Evolutionary conservation across 1,140 invertebrate genomes (phyloP), one percentile per base, ranked within the genome.

Genomic region (Zaprionus camerounensis): DNA sequence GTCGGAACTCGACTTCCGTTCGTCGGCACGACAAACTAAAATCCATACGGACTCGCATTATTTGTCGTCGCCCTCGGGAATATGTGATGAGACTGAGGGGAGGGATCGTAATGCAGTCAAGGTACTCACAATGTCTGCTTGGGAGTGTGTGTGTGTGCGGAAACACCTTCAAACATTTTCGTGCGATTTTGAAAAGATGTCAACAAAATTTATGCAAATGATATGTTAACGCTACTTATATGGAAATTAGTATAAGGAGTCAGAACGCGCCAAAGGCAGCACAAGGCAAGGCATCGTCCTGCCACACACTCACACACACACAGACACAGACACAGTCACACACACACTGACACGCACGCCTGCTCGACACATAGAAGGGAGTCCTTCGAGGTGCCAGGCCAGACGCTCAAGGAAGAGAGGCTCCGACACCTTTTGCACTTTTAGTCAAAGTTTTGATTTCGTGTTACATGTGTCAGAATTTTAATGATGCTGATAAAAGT

Each of bases 161-260:
- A 73, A 76, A 76, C 82, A 88, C 85, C 85, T 90, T 85, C 80
- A 88, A 88, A 88, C 85, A 88, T 90, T 88, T 88, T 88, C 85
- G 85, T 88, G 85, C 83, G 85, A 88, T 88, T 88, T 88, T 90
- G 85, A 88, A 88, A 88, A 88, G 85, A 88, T 88, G 85, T 90
- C 85, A 91, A 91, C 85, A 85, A 88, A 90, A 90, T 90, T 90
- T 90, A 90, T 90, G 85, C 85, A 90, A 90, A 90, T 90, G 86
- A 90, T 90, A 90, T 90, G 85, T 90, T 90, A 90, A 90, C 85
- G 85, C 85, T 90, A 90, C 85, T 90, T 90, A 90, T 90, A 90
- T 90, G 85, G 85, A 90, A 90, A 90, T 90, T 90, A 90, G 85
- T 90, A 85, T 90, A 91, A 91, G 85, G 85, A 90, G 85, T 90